Base-by-base conservation (phyloP, 2,113 vertebrate genomes). In the Zingel zingel region DNA sequence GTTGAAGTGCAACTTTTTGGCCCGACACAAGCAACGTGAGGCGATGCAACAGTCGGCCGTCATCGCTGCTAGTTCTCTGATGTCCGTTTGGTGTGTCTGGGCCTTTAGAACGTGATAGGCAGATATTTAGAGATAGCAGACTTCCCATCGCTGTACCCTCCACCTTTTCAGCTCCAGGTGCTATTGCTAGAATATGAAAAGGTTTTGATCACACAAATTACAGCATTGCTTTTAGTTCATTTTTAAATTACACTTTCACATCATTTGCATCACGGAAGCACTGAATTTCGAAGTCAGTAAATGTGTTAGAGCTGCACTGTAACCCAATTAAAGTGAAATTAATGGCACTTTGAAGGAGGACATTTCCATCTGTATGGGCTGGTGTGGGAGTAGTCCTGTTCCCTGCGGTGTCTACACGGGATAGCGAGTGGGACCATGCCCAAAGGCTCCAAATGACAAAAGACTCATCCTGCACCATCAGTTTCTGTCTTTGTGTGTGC, bases 281-380 rank as follows among this genome's bases (percentile, higher is more conserved):
- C 11, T 61, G 36, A 2, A 27, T 79, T 64, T 84, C 1, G 16
- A 36, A 53, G 56, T 82, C 65, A 59, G 56, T 81, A 48, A 81
- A 81, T 62, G 75, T 79, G 64, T 50, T 74, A 59, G 15, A 43
- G 53, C 69, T 80, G 63, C 39, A 25, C 68, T 78, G 63, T 79
- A 77, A 81, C 82, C 76, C 21, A 62, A 76, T 84, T 87, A 91
- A 62, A 81, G 58, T 8, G 56, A 77, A 91, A 70, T 90, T 86
- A 86, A 25, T 50, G 54, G n/a, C 82, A 61, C 16, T 65, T 85
- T 74, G 53, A 80, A 65, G 43, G 54, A 85, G 63, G 65, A 75
- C 74, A 89, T 93, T 91, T 91, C 86, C 89, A 91, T 94, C 59
- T 91, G 77, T 83, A 87, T 89, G 80, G 43, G 72, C 70, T 58